Conservation (phyloP, 92 coral and sea anemone genomes). For the Paragorgia papillata region DNA sequence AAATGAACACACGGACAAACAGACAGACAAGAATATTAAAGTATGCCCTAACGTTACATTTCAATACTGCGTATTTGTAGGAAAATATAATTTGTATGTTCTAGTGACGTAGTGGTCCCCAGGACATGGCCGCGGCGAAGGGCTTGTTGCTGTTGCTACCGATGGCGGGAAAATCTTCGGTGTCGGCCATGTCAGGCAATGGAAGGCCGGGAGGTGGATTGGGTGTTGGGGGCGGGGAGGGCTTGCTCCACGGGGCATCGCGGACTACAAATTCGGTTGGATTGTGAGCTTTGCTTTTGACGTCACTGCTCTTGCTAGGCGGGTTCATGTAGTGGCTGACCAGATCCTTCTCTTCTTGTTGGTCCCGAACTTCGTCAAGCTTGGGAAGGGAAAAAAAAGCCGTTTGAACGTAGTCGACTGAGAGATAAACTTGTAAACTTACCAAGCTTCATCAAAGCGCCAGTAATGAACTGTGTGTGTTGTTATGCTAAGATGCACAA, state of each 20-base stretch:
- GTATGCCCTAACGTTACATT: neutral
- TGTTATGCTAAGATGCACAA: too few species aligned
- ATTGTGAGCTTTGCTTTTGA: constrained; percentile 45
- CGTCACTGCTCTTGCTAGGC: constrained; percentile 72
- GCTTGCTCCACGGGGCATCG: constrained; percentile 93
- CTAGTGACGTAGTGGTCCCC: constrained; percentile 40
- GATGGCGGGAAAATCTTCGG: constrained; percentile 94
- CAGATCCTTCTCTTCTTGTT: constrained; percentile 76
- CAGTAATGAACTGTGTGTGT: too few species aligned
- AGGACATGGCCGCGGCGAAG: constrained; percentile 45
- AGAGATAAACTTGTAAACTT: neutral
- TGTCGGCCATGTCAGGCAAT: constrained; percentile 89
- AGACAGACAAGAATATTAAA: neutral
- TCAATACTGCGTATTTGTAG: neutral
- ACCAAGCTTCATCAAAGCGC: too few species aligned
- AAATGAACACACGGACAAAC: neutral
- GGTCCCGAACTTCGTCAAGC: constrained; percentile 96
- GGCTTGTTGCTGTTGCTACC: constrained; percentile 58
- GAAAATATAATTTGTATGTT: neutral
- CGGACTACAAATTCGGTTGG: constrained; percentile 75
- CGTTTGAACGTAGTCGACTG: neutral
- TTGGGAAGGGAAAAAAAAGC: constrained; percentile 13
- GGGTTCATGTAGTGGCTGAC: constrained; percentile 93
- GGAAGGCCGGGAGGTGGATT: constrained; percentile 53
- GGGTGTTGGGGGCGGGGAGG: constrained; percentile 36